These are phyloP conservation scores for Colletes latitarsis DNA, from an alignment of 1,140 invertebrate species.

Conservation along the genomic window DNA sequence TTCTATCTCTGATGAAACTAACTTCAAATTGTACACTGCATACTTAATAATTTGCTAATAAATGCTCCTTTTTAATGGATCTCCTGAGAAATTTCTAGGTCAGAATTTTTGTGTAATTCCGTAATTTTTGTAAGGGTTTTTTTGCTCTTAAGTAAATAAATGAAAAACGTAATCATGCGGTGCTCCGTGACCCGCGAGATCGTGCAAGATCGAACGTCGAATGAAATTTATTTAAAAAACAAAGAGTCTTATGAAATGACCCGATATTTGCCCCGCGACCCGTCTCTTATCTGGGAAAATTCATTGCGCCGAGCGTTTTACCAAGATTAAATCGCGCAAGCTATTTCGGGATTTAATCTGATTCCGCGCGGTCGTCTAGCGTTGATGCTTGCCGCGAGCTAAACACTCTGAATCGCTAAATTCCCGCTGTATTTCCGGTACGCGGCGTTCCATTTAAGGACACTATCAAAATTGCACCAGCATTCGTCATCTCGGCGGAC, in stretches of 20 bases:
- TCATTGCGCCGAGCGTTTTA: conserved; percentile 2
- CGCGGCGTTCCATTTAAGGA: background rate
- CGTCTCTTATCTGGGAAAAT: background rate
- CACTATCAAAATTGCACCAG: background rate
- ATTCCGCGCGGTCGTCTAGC: background rate
- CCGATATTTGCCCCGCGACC: background rate
- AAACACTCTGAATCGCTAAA: background rate
- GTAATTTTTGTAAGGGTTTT: no score
- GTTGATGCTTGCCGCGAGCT: background rate
- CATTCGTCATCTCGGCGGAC: no score
- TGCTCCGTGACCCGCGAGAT: no score
- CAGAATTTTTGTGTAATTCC: no score
- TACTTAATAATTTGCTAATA: no score
- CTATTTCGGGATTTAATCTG: background rate
- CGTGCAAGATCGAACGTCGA: background rate
- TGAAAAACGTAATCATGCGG: no score
- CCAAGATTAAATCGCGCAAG: background rate
- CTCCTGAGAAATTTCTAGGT: no score
- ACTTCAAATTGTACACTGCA: no score
- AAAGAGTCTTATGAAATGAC: background rate
- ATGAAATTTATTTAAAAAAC: background rate
- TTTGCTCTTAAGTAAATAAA: no score
- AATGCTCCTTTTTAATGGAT: no score
- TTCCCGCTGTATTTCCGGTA: background rate
- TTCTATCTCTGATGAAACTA: no score